phyloP scores from a whole-genome alignment of 2,113 vertebrate species.

The Rhizomys pruinosus region DNA sequence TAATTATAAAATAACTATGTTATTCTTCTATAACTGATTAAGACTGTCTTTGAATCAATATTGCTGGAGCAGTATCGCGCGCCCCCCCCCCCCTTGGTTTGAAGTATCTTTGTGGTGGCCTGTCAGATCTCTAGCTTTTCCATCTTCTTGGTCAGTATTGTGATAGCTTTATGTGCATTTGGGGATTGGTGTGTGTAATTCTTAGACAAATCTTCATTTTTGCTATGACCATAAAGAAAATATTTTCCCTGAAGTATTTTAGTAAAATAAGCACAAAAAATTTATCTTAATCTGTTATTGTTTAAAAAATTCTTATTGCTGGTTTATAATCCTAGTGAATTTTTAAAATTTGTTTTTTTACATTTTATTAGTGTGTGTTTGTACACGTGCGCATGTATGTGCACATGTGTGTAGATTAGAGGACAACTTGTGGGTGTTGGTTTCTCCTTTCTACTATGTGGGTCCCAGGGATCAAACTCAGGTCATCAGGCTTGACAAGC shows the following conservation, averaged over 20 bases:
- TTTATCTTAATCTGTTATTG: constrained; percentile 46
- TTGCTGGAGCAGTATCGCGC: background rate
- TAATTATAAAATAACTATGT: background rate
- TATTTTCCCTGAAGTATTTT: constrained; percentile 12
- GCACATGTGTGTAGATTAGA: background rate
- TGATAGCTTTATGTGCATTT: constrained; percentile 18
- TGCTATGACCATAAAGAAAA: constrained; percentile 51
- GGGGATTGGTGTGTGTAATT: constrained; percentile 15
- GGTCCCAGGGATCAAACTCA: too few relatives aligned
- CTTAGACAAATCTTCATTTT: constrained; percentile 54
- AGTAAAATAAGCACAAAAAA: constrained; percentile 27
- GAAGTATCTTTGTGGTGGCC: constrained; percentile 1
- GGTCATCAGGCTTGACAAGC: too few relatives aligned
- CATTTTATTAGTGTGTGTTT: background rate
- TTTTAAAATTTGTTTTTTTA: background rate
- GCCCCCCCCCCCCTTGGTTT: background rate
- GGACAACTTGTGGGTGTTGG: background rate
- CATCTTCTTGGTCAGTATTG: background rate
- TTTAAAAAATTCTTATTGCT: constrained; percentile 11
- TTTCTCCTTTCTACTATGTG: background rate
- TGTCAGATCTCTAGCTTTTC: background rate
- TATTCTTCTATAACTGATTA: background rate
- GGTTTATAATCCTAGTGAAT: background rate
- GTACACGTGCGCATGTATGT: background rate
- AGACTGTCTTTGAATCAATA: constrained; percentile 8